Conservation (phyloP, 2,113 vertebrate genomes). For the Pagrus major region DNA sequence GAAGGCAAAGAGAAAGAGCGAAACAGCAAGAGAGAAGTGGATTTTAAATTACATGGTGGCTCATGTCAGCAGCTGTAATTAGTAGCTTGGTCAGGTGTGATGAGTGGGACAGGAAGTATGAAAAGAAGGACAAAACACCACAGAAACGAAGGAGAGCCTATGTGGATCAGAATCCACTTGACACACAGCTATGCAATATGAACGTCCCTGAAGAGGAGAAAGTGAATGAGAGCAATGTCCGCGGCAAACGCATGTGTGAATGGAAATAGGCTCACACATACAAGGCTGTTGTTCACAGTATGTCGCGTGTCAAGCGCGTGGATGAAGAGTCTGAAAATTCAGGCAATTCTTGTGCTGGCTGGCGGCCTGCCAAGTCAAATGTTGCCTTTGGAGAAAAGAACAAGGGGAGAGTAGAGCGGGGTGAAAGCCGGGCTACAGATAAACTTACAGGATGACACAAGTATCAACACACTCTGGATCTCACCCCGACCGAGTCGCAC, state of each 20-base stretch:
- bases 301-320: slow-evolving; percentile 53
- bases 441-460: slow-evolving; percentile 21
- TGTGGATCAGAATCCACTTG: background rate
- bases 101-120: slow-evolving; percentile 74
- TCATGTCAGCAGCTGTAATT: slow-evolving; percentile 78
- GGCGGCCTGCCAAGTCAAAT: slow-evolving; percentile 63
- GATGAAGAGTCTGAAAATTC: slow-evolving; percentile 35
- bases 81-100: slow-evolving; percentile 82
- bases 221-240: slow-evolving; percentile 28
- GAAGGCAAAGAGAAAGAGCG: slow-evolving; percentile 58
- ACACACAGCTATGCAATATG: slow-evolving; percentile 3
- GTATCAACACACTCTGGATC: slow-evolving; percentile 16
- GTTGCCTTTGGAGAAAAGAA: slow-evolving; percentile 51
- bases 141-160: slow-evolving; percentile 25
- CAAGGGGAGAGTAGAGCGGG: background rate
- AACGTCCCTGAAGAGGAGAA: slow-evolving; percentile 43
- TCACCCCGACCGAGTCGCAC: background rate
- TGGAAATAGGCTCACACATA: background rate
- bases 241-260: background rate
- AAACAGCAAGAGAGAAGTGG: slow-evolving; percentile 62
- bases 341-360: slow-evolving; percentile 26
- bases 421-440: slow-evolving; percentile 30
- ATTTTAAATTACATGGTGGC: slow-evolving; percentile 80
- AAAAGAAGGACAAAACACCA: slow-evolving; percentile 47
- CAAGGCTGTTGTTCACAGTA: slow-evolving; percentile 2